Base-by-base conservation (phyloP, 2,888 invertebrate species). In the Lithosia quadra region DNA sequence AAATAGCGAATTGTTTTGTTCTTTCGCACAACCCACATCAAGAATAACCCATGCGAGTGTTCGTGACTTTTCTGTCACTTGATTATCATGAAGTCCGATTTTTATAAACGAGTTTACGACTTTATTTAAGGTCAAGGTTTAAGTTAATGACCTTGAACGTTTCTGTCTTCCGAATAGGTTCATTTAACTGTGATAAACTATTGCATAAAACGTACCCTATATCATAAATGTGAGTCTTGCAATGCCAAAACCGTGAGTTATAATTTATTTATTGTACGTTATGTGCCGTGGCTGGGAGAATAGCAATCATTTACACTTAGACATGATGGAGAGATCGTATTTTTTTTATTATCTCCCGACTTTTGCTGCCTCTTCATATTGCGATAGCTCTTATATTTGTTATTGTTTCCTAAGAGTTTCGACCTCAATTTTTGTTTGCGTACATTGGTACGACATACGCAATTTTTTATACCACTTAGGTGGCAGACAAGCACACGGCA, bases 271-370 rank as follows among this genome's bases (percentile, higher is more conserved):
- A 84, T 76, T 78, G 58, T 73, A 81, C 85, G 82, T 84, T 80
- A 81, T 71, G 69, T 64, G 65, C 56, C 53, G 62, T 70, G 71
- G 72, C 63, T 71, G 67, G 39, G 69, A 78, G 78, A 85, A 49
- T 49, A 86, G 81, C 85, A 84, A 83, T 89, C 84, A 84, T 76
- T 80, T 83, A 78, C 84, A 86, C 88, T 88, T 87, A 85, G 80
- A 85, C 81, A 84, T 86, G 88, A 88, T 87, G 83, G 82, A 83
- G 63, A 56, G 74, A 72, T 87, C 88, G 84, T 90, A 91, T 89
- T 72, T 82, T 82, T 89, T 88, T 91, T 86, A 85, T 77, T 79
- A 83, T 80, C 76, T 73, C 49, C 70, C 75, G 68, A 67, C 72
- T 85, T 85, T 82, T 83, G 82, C 82, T 74, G 80, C 79, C 73